Evolutionary conservation across 2,113 vertebrate genomes (phyloP), one percentile per base, ranked within the genome.

Genomic region (Rhea americana): DNA sequence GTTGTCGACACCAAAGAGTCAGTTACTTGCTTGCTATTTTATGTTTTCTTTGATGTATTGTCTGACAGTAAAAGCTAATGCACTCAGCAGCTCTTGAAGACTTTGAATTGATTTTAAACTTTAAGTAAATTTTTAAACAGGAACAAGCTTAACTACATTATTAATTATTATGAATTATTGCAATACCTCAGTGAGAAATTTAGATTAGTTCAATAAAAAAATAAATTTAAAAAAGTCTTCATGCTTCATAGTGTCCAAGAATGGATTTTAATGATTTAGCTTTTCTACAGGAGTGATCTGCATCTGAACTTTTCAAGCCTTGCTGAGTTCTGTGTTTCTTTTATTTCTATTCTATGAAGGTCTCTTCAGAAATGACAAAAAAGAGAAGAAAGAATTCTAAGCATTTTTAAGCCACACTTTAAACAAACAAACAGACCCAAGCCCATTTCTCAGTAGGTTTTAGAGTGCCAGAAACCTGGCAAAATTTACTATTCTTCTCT

Each of bases 61-160:
- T 95, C 80, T 95, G 76, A 89, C 89, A 93, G 80, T 94, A 95
- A 96, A 97, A 96, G 51, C 83, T 95, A 94, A 95, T 87, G 67
- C 9, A 78, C 51, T 93, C 9, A 35, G 20, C 21, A 89, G 19
- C 61, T 94, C 83, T 90, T 76, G 78, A 92, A 94, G 65, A 77
- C 18, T 93, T 86, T 22, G 58, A 86, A 89, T 39, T 90, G 28
- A 95, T 95, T 96, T 82, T 39, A 94, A 93, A 96, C 89, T 93
- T 90, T 85, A 90, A 93, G 45, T 77, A 88, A 90, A 84, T 76
- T 84, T 93, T 95, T 68, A 51, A 96, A 91, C 17, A 95, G 28
- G 26, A 95, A 50, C 43, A 80, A 58, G 11, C 26, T 73, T 87
- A 95, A 81, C 26, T 87, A 26, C 56, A 73, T 91, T 86, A 90